Conservation (phyloP, 2,888 invertebrate genomes). For the Chelonus formosanus region DNA sequence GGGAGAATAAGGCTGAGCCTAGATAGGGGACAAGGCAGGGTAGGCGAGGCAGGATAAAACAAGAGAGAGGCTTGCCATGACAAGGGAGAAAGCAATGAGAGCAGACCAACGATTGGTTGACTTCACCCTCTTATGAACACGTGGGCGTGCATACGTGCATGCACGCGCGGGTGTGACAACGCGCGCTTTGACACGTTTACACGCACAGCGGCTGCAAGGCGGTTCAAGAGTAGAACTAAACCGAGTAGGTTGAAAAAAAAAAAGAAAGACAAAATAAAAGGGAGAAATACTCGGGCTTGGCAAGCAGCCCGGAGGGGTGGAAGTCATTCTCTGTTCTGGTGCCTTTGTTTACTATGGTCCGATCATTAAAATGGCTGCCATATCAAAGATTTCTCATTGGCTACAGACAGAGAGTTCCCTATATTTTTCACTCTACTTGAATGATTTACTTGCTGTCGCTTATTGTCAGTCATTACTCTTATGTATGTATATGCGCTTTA, state of each 20-base stretch:
- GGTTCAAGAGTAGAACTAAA: slow-evolving; percentile 29
- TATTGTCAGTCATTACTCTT: not conserved
- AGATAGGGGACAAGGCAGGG: slow-evolving; percentile 16
- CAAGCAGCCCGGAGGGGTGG: slow-evolving; percentile 47
- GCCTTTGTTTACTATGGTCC: slow-evolving; percentile 63
- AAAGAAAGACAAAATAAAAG: slow-evolving; percentile 12
- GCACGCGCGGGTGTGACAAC: slow-evolving; percentile 37
- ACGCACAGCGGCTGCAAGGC: slow-evolving; percentile 29
- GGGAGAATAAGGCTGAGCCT: slow-evolving; percentile 11
- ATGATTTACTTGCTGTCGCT: no score
- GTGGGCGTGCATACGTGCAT: slow-evolving; percentile 58
- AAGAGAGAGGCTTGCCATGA: slow-evolving; percentile 26
- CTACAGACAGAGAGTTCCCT: slow-evolving; percentile 38
- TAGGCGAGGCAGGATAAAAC: slow-evolving; percentile 25
- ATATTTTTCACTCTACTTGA: slow-evolving; percentile 25
- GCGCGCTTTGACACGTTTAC: slow-evolving; percentile 27
- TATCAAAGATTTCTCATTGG: slow-evolving; percentile 61
- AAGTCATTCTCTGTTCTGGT: slow-evolving; percentile 58
- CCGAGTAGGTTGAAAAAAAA: slow-evolving; percentile 18
- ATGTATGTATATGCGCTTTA: slow-evolving; percentile 32
- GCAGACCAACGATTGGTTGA: slow-evolving; percentile 59
- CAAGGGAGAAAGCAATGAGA: slow-evolving; percentile 42
- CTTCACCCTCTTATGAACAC: slow-evolving; percentile 54
- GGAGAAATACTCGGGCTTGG: slow-evolving; percentile 29
- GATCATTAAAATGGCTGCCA: slow-evolving; percentile 66